phyloP scores from a whole-genome alignment of 2,888 invertebrate genomes.

The Panorpa germanica region DNA sequence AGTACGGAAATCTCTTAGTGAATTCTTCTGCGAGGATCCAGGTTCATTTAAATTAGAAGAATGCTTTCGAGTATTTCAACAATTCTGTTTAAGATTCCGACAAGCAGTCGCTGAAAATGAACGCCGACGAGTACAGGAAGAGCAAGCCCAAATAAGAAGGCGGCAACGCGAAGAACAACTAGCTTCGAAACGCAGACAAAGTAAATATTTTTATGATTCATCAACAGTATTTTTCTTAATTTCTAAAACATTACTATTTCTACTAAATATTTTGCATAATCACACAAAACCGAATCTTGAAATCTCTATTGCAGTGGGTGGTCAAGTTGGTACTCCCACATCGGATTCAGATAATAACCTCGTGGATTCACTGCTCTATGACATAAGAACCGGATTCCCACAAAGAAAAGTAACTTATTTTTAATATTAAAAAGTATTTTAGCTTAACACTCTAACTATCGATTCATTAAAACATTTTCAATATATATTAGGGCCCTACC shows the following conservation, averaged over 20 bases:
- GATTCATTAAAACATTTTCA: no score
- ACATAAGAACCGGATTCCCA: conserved; percentile 45
- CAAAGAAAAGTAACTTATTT: no score
- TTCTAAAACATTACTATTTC: conserved; percentile 7
- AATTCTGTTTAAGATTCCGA: conserved; percentile 74
- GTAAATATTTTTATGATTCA: conserved; percentile 24
- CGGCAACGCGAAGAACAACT: conserved; percentile 56
- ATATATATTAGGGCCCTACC: background rate
- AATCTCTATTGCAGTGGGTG: conserved; percentile 24
- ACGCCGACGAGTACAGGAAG: conserved; percentile 61
- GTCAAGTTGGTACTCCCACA: conserved; percentile 49
- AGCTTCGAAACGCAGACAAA: conserved; percentile 36
- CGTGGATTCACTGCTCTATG: conserved; percentile 60
- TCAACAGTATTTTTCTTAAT: conserved; percentile 6
- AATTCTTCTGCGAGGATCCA: conserved; percentile 89
- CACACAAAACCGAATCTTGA: conserved; percentile 1
- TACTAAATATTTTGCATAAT: conserved; percentile 2
- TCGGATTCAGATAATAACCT: conserved; percentile 54
- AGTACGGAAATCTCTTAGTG: conserved; percentile 60
- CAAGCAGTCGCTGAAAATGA: conserved; percentile 75
- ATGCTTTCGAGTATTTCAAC: conserved; percentile 76
- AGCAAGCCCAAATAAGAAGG: conserved; percentile 62
- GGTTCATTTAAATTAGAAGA: conserved; percentile 84
- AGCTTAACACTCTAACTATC: no score
- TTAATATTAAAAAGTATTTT: no score